Percentiles rank a stretch among this genome's conserved stretches.
Conservation (phyloP, 2,888 invertebrate species). For the Aspidiotus rigidus region DNA sequence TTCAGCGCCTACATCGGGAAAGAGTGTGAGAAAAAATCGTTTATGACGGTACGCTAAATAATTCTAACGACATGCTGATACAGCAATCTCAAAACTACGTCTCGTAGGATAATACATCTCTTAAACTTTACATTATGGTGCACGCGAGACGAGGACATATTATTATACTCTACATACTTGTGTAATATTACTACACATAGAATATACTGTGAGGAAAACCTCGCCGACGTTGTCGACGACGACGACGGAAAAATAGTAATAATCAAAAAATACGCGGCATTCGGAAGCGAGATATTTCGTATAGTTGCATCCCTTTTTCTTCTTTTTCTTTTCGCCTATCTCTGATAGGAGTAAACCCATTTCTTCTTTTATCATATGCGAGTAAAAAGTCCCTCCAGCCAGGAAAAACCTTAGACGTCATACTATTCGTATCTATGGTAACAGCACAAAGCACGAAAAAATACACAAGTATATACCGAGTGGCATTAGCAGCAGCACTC, state of each 20-base stretch:
- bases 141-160: slow-evolving; percentile 21
- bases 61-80: slow-evolving; percentile 28
- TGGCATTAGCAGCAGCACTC: background rate
- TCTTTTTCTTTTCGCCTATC: slow-evolving; percentile 22
- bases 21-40: background rate
- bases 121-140: slow-evolving; percentile 28
- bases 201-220: background rate
- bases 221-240: background rate
- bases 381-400: slow-evolving; percentile 18
- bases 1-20: too few relatives aligned
- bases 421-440: slow-evolving; percentile 31
- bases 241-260: slow-evolving; percentile 22
- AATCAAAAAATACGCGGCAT: slow-evolving; percentile 33
- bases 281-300: slow-evolving; percentile 31
- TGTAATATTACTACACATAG: slow-evolving; percentile 9
- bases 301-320: slow-evolving; percentile 21
- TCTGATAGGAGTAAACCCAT: slow-evolving; percentile 22
- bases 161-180: slow-evolving; percentile 23
- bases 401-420: slow-evolving; percentile 29
- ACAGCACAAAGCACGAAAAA: slow-evolving; percentile 31
- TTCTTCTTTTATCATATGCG: slow-evolving; percentile 28
- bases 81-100: slow-evolving; percentile 27
- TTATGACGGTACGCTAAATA: slow-evolving; percentile 18
- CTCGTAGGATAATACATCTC: slow-evolving; percentile 29
- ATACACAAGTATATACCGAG: slow-evolving; percentile 22